phyloP scores from a whole-genome alignment of 2,888 invertebrate species.

The Standfussiana lucernea region DNA sequence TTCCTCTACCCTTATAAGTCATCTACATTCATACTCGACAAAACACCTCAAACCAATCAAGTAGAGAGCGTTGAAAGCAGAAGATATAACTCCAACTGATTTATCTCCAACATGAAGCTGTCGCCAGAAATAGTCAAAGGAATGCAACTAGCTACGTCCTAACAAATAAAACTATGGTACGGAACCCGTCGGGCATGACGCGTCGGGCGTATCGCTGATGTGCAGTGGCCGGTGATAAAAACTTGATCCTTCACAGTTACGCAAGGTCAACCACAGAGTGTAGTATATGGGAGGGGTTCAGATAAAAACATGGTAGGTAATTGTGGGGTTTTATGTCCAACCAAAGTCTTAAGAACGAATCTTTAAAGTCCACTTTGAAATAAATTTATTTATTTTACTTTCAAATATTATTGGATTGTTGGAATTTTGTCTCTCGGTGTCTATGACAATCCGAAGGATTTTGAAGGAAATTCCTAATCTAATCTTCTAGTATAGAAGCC shows the following conservation, averaged over 20 bases:
- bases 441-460: no score
- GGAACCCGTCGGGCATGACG: conserved; percentile 58
- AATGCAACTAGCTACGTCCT: conserved; percentile 47
- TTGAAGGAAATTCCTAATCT: no score
- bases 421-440: no score
- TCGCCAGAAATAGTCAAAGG: conserved; percentile 57
- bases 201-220: conserved; percentile 40
- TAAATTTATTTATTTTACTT: no score
- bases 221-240: conserved; percentile 63
- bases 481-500: no score
- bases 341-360: no score
- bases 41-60: conserved; percentile 11
- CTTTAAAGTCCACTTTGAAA: no score
- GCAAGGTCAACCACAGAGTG: conserved; percentile 68
- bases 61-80: background rate
- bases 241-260: conserved; percentile 70
- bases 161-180: conserved; percentile 61
- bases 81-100: conserved; percentile 27
- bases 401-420: no score
- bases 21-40: no score
- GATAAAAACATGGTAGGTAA: conserved; percentile 30
- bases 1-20: no score
- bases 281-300: conserved; percentile 39
- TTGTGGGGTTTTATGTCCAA: no score
- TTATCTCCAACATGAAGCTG: conserved; percentile 35